Conservation (phyloP, 2,113 vertebrate genomes). For the Chroicocephalus ridibundus region DNA sequence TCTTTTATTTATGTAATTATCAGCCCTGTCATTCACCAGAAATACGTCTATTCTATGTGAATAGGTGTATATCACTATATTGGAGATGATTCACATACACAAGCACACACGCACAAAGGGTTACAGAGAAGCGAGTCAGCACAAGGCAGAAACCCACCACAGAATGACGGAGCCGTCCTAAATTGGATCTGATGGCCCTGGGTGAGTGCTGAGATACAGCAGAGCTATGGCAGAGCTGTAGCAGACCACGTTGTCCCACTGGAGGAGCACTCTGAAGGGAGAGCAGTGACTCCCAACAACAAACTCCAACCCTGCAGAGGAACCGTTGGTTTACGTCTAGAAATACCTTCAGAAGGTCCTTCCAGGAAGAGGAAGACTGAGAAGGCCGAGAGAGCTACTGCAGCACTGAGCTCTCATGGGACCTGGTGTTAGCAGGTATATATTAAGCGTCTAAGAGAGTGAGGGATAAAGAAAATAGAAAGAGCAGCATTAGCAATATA, state of each 20-base stretch:
- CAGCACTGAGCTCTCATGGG: background rate
- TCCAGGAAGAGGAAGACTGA: background rate
- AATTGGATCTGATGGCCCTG: background rate
- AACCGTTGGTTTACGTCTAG: background rate
- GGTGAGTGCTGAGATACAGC: background rate
- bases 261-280: background rate
- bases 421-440: background rate
- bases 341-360: background rate
- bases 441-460: background rate
- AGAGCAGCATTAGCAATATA: background rate
- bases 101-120: background rate
- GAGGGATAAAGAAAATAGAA: background rate
- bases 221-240: background rate
- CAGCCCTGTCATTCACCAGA: background rate
- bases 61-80: background rate
- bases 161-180: background rate
- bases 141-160: background rate
- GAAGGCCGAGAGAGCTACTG: background rate
- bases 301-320: background rate
- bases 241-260: background rate
- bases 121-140: background rate
- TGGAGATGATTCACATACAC: background rate
- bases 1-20: background rate
- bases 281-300: background rate
- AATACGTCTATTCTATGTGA: background rate